phyloP scores from a whole-genome alignment of 1,140 invertebrate species.

The Anagrus nilaparvatae region DNA sequence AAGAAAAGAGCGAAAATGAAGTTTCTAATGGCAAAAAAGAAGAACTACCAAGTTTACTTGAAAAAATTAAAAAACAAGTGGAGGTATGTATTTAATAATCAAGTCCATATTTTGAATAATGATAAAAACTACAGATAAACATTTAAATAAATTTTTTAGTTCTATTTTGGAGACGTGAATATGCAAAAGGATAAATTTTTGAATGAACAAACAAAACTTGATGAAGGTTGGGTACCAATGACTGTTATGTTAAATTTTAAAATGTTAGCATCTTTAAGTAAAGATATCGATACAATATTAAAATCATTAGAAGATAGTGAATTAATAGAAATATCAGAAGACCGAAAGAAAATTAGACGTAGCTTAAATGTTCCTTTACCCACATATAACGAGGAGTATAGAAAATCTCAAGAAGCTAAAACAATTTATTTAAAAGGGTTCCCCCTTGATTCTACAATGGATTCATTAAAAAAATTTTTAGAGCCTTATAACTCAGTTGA shows the following conservation, averaged over 20 bases:
- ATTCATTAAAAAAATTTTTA: slow-evolving; percentile 67
- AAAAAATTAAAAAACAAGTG: slow-evolving; percentile 32
- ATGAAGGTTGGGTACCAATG: slow-evolving; percentile 85
- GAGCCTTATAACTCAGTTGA: slow-evolving; percentile 60
- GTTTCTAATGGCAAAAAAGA: no score
- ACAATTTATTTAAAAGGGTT: slow-evolving; percentile 89
- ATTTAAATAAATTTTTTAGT: slow-evolving; percentile 36
- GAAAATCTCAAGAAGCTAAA: slow-evolving; percentile 62
- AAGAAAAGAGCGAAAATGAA: slow-evolving; percentile 6
- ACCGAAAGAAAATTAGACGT: slow-evolving; percentile 71
- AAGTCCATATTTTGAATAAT: not conserved
- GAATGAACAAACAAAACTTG: slow-evolving; percentile 62
- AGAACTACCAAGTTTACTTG: slow-evolving; percentile 20
- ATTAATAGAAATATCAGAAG: slow-evolving; percentile 74
- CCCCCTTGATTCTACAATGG: slow-evolving; percentile 56
- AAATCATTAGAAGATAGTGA: slow-evolving; percentile 66
- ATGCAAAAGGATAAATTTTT: slow-evolving; percentile 84
- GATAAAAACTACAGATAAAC: not conserved
- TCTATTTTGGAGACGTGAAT: slow-evolving; percentile 81
- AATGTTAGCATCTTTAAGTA: slow-evolving; percentile 62
- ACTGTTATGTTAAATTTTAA: slow-evolving; percentile 82
- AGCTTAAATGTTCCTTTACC: slow-evolving; percentile 68
- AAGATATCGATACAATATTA: slow-evolving; percentile 59
- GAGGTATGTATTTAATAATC: slow-evolving; percentile 23
- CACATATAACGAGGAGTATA: slow-evolving; percentile 71